These are phyloP conservation scores for Falco berigora DNA, from an alignment of 2,797 vertebrate genomes.

Conservation along the genomic window DNA sequence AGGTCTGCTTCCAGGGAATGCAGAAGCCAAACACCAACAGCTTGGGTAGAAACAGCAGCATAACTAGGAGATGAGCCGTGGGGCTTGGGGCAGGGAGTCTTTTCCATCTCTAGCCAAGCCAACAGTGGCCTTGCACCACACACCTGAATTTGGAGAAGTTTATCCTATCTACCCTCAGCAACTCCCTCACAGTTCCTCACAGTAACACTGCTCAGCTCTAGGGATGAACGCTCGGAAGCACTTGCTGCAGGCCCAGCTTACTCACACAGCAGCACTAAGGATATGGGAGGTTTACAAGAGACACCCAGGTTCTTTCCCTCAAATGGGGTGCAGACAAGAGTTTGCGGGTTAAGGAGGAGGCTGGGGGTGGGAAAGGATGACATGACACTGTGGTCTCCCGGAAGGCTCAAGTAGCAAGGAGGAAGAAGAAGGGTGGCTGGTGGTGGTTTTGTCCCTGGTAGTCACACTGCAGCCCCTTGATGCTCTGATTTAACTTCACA, in stretches of 20 bases:
- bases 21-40: constrained; percentile 29
- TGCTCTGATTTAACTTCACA: neutral
- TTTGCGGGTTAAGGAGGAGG: neutral
- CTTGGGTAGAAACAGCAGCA: neutral
- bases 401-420: neutral
- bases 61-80: rapidly evolving
- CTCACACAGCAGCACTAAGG: neutral
- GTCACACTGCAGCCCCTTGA: neutral
- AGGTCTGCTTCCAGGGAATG: neutral
- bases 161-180: neutral
- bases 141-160: neutral
- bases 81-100: neutral
- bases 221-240: neutral
- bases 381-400: neutral
- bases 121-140: neutral
- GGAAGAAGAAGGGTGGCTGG: neutral
- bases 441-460: neutral
- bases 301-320: neutral
- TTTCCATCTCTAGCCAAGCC: neutral
- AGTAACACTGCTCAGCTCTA: neutral
- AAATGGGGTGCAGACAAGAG: neutral
- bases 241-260: neutral
- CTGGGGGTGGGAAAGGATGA: neutral
- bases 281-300: neutral
- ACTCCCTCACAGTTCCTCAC: neutral